Base-by-base conservation (phyloP, 2,888 invertebrate genomes). In the Escarpia spicata region DNA sequence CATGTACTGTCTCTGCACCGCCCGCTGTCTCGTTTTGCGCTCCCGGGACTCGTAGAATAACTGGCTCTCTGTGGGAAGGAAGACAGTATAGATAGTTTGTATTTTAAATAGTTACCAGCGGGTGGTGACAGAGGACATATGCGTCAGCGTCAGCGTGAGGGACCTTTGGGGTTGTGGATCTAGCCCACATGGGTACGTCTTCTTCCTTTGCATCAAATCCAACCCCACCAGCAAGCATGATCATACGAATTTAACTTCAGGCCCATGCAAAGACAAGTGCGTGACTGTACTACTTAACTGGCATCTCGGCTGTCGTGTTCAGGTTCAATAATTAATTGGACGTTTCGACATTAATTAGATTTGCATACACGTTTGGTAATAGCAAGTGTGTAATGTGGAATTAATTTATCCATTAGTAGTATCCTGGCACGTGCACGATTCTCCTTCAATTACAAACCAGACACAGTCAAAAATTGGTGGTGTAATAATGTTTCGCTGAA, bases 41-140 rank as follows among this genome's bases (percentile, higher is more conserved):
- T 92, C 9, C 6, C 92, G 92, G 9, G 93, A 93, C 75, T 93
- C 93, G 92, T 89, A 93, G 58, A 93, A 93, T 45, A 93, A 91
- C 31, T 75, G 91, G n/a, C 93, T 92, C 26, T 93, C 93, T 93
- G 93, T 19, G 92, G 91, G 43, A 37, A 75, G 8, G 58, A 58
- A 90, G 43, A 10, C 37, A n/a, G 75, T 6, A 91, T 31, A 37
- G 37, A 19, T 31, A n/a, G 26, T 90, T 43, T 26, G 15, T 52
- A 91, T 52, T 15, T 44, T 91, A 2, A 52, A 26, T n/a, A 43
- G 37, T 1, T 45, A 12, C 15, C 43, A 43, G 26, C 91, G 15
- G 8, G 15, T 37, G 31, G 43, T 31, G 37, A 3, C 6, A 31
- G n/a, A 91, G 19, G 43, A 43, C 2, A 91, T 43, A 91, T 0